Conservation (phyloP, 2,888 invertebrate species). For the Stomorhina lunata region DNA sequence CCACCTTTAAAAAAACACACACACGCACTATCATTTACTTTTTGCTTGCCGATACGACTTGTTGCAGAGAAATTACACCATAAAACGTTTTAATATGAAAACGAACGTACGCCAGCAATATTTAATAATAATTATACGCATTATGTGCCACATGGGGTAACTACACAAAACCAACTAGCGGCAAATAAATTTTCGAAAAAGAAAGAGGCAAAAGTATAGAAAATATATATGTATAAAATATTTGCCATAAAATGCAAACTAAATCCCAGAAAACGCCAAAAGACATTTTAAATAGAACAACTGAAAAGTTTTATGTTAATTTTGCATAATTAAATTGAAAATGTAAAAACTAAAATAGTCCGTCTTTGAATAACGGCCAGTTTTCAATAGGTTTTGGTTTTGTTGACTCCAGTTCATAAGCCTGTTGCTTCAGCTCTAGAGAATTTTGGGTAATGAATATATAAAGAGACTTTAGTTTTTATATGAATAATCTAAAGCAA, state of each 20-base stretch:
- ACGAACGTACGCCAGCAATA: constrained; percentile 14
- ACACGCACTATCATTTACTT: background rate
- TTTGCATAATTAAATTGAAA: constrained; percentile 54
- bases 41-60: background rate
- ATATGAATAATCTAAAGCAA: background rate
- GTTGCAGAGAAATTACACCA: background rate
- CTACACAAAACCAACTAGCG: constrained; percentile 37
- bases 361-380: background rate
- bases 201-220: background rate
- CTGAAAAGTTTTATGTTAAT: constrained; percentile 39
- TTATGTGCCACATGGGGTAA: constrained; percentile 33
- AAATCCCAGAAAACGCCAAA: constrained; percentile 49
- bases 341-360: background rate
- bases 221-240: constrained; percentile 31
- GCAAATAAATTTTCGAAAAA: constrained; percentile 47
- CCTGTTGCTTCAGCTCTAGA: constrained; percentile 9
- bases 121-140: constrained; percentile 37
- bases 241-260: constrained; percentile 45
- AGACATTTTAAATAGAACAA: constrained; percentile 12
- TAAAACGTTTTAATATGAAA: constrained; percentile 28
- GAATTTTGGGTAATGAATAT: constrained; percentile 22
- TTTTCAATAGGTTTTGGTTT: background rate
- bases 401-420: background rate
- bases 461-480: background rate
- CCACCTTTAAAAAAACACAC: background rate